Conservation (phyloP, 2,797 vertebrate genomes). For the Natrix natrix region DNA sequence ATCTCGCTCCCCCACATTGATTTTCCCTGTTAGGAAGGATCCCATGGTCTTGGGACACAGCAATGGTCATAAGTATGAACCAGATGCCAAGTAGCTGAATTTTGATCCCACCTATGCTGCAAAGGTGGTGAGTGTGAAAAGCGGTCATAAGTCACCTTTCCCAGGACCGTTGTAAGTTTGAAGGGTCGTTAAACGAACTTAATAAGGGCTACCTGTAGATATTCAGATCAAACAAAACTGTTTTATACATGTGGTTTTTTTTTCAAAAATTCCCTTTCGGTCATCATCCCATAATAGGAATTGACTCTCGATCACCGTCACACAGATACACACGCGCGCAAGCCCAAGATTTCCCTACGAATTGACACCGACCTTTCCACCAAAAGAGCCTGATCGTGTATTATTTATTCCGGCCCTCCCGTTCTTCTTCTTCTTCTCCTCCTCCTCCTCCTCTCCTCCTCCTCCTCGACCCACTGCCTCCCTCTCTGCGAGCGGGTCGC, state of each 20-base stretch:
- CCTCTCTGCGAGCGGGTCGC: accelerated
- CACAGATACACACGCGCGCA: too few relatives aligned
- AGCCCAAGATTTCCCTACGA: neutral
- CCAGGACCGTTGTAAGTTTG: neutral
- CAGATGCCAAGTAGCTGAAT: neutral
- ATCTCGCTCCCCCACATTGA: neutral
- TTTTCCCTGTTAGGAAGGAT: neutral
- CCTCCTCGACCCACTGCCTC: neutral
- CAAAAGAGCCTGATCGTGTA: neutral
- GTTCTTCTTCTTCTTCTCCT: neutral
- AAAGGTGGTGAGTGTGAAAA: too few relatives aligned
- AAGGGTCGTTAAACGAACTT: neutral
- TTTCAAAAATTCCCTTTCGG: neutral
- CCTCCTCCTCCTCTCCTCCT: too few relatives aligned
- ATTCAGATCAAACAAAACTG: neutral
- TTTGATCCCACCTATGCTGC: neutral
- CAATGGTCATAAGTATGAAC: neutral
- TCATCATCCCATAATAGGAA: neutral
- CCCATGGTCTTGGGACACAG: neutral
- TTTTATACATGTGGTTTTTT: neutral
- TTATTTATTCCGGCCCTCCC: neutral
- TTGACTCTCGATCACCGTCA: neutral
- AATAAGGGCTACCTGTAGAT: neutral
- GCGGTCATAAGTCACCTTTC: neutral
- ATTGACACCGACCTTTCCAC: neutral